phyloP scores from a whole-genome alignment of 2,888 invertebrate genomes.

The Polietes domitor region DNA sequence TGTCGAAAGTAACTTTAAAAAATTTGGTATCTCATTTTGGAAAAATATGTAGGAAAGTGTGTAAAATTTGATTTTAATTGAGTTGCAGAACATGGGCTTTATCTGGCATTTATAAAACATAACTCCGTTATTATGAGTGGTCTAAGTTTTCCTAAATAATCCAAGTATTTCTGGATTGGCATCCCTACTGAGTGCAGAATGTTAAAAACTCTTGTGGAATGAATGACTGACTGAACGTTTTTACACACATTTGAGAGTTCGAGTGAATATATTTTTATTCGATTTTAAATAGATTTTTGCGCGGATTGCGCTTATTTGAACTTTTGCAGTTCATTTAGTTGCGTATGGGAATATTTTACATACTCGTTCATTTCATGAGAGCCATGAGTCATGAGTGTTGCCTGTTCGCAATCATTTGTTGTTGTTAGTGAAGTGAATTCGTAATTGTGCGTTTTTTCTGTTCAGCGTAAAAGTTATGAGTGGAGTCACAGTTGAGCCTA shows the following conservation, averaged over 20 bases:
- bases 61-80: too few species aligned
- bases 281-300: conserved; percentile 38
- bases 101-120: too few species aligned
- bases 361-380: conserved; percentile 5
- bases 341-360: conserved; percentile 61
- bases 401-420: conserved; percentile 18
- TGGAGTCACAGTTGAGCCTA: too few species aligned
- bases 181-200: neutral
- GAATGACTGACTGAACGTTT: conserved; percentile 8
- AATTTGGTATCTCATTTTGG: too few species aligned
- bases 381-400: conserved; percentile 56
- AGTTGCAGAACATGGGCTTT: too few species aligned
- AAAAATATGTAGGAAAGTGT: too few species aligned
- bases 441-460: conserved; percentile 24
- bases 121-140: too few species aligned
- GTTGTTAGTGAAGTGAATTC: neutral
- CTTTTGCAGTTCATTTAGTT: conserved; percentile 37
- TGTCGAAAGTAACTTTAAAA: too few species aligned
- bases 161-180: too few species aligned
- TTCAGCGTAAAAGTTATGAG: neutral
- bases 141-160: too few species aligned
- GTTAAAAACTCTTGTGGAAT: conserved; percentile 20
- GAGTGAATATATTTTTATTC: conserved; percentile 34
- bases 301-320: conserved; percentile 34
- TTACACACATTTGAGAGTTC: neutral